Base-by-base conservation (phyloP, 2,888 invertebrate species). In the Sabatieria punctata region DNA sequence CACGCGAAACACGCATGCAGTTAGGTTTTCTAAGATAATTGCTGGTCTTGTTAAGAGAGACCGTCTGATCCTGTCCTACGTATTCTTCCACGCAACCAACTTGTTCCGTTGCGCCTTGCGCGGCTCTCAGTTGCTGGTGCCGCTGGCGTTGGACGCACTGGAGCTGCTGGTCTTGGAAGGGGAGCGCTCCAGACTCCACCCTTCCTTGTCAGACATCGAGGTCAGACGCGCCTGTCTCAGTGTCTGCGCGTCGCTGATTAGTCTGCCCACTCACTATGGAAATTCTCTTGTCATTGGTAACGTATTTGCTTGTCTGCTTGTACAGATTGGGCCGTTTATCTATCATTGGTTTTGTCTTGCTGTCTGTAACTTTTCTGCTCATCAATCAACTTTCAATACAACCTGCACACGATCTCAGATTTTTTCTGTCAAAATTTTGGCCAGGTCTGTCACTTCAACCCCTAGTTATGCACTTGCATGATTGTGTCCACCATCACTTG, bases 261-360 rank as follows among this genome's bases (percentile, higher is more conserved):
- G 85, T 19, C 75, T 95, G 60, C 95, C 97, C 0, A 75, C 91
- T 48, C 91, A 95, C 71, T 93, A 88, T 65, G 82, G 76, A 64
- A 60, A 65, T 48, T 58, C 70, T 25, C 59, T 65, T 49, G 68
- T 71, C 47, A 65, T 65, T 61, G 64, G 69, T 69, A 52, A n/a
- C n/a, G n/a, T n/a, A n/a, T n/a, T n/a, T n/a, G n/a, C n/a, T n/a
- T n/a, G n/a, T n/a, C n/a, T 49, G 27, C 22, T 37, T 23, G 73
- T 74, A 4, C 6, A 18, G 18, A 8, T 19, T 18, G 41, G 11
- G 4, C 21, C 11, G 21, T 41, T 13, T 19, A 22, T 8, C 22
- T 13, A 23, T 41, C 23, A 41, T 19, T 41, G n/a, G 8, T 6
- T 22, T 23, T 19, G 18, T 13, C 11, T 22, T 41, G 15, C 15